phyloP scores from a whole-genome alignment of 2,888 invertebrate genomes.

The Lissonota sp. region DNA sequence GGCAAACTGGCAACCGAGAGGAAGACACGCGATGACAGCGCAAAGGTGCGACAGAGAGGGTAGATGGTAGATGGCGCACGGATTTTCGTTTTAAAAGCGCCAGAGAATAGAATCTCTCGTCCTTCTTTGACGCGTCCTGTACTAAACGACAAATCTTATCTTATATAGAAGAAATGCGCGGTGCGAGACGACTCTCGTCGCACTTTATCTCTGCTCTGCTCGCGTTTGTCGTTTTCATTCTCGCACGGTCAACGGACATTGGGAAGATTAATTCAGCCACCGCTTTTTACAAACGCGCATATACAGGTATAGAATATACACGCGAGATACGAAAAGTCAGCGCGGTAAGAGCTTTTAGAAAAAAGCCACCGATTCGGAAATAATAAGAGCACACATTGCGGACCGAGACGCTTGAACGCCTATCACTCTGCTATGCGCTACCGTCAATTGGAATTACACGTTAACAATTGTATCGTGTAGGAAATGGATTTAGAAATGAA shows the following conservation, averaged over 20 bases:
- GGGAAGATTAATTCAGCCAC: neutral
- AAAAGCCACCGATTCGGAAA: conserved; percentile 52
- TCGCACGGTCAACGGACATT: conserved; percentile 34
- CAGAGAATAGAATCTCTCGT: conserved; percentile 22
- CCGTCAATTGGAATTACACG: conserved; percentile 42
- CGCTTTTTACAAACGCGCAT: conserved; percentile 10
- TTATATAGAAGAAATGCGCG: conserved; percentile 29
- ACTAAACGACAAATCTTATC: conserved; percentile 4
- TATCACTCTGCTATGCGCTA: conserved; percentile 1
- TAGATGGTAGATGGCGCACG: conserved; percentile 38
- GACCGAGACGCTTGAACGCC: too few relatives aligned
- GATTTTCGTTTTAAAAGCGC: conserved; percentile 56
- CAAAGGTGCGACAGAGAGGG: conserved; percentile 11
- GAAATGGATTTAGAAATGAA: conserved; percentile 25
- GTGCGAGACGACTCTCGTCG: conserved; percentile 23
- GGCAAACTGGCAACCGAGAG: conserved; percentile 54
- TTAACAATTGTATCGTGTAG: conserved; percentile 41
- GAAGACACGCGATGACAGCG: conserved; percentile 11
- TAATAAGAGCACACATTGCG: conserved; percentile 22
- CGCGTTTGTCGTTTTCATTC: conserved; percentile 1
- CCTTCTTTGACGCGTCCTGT: conserved; percentile 27
- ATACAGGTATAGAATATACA: neutral
- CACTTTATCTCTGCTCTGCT: neutral
- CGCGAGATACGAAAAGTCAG: conserved; percentile 32
- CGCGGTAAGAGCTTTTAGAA: neutral